Percentiles rank a stretch among this genome's conserved stretches.
These are phyloP conservation scores for Artibeus lituratus DNA, from an alignment of 2,797 vertebrate genomes.

Conservation along the genomic window DNA sequence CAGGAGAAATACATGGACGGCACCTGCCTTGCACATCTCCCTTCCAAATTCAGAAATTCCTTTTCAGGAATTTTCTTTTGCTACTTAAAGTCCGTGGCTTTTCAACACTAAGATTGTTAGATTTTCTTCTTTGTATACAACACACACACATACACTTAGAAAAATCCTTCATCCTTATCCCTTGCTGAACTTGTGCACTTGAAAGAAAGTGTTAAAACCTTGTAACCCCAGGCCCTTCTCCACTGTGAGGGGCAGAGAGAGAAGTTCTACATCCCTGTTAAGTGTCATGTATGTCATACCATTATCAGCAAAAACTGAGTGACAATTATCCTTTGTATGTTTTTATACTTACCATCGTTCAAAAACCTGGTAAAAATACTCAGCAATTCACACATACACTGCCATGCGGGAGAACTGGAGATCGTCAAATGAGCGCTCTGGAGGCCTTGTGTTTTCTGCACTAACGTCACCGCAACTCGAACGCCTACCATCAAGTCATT, in stretches of 20 bases:
- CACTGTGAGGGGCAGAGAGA: not conserved
- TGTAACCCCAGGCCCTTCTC: not conserved
- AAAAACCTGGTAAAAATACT: slow-evolving; percentile 87
- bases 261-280: not conserved
- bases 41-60: not conserved
- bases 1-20: not conserved
- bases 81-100: slow-evolving; percentile 14
- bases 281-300: not conserved
- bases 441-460: slow-evolving; percentile 89
- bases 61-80: slow-evolving; percentile 30
- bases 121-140: slow-evolving; percentile 8
- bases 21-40: not conserved
- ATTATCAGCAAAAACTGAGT: not conserved
- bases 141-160: not conserved
- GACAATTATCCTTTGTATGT: not conserved
- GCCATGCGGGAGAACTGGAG: slow-evolving; percentile 77
- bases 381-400: slow-evolving; percentile 87
- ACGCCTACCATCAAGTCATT: slow-evolving; percentile 89
- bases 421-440: slow-evolving; percentile 69
- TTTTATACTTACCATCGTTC: slow-evolving; percentile 87
- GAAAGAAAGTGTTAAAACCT: not conserved
- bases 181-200: not conserved
- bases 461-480: slow-evolving; percentile 91
- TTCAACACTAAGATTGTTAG: not conserved
- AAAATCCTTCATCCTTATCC: not conserved